phyloP scores from a whole-genome alignment of 2,797 vertebrate species.

The Pteropus rufus region DNA sequence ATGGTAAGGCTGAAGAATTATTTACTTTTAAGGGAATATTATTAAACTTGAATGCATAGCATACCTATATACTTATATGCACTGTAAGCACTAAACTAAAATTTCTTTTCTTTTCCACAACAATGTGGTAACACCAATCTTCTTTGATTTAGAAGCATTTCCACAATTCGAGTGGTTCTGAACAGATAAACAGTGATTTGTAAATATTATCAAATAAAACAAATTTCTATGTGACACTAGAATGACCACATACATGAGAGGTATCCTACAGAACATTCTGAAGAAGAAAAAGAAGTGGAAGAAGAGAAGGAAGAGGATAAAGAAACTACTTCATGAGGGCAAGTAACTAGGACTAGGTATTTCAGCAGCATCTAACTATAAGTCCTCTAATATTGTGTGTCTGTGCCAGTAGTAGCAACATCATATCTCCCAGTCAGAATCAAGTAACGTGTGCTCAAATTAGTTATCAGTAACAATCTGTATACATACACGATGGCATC shows the following conservation, averaged over 20 bases:
- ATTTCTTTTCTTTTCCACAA: neutral
- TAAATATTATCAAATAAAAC: neutral
- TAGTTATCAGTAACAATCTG: neutral
- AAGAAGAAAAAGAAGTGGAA: neutral
- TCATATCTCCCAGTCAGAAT: neutral
- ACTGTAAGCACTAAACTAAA: neutral
- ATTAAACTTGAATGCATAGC: neutral
- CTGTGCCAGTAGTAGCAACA: neutral
- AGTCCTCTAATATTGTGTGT: neutral
- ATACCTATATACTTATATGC: neutral
- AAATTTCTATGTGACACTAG: neutral
- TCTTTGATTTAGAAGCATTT: neutral
- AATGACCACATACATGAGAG: neutral
- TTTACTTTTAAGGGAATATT: neutral
- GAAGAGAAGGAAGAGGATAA: neutral
- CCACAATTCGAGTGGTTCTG: neutral
- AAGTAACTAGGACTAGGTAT: neutral
- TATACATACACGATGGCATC: neutral
- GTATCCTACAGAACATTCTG: neutral
- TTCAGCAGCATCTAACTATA: neutral
- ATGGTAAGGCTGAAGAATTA: neutral
- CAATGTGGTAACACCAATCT: neutral
- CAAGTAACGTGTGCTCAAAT: neutral
- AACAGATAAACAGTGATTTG: neutral
- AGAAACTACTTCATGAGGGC: neutral